Evolutionary conservation across 2,797 vertebrate genomes (phyloP).

Genomic region (Kryptolebias ocellatus): DNA sequence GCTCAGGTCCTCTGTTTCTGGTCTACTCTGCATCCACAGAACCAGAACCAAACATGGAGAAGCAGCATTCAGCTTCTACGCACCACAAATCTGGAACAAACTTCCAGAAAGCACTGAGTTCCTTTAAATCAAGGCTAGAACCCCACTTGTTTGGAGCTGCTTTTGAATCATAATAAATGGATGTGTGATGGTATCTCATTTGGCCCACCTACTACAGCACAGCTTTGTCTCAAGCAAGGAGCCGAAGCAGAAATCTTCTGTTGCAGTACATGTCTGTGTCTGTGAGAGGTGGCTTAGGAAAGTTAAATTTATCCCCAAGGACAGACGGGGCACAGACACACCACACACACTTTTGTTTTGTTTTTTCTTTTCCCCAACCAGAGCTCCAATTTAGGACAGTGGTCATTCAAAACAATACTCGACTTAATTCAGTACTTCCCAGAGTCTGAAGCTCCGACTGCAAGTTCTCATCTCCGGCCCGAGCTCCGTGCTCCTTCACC

Average conservation of each 20-base stretch:
- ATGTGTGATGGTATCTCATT: too few relatives aligned
- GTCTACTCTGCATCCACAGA: too few relatives aligned
- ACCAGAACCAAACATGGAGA: too few relatives aligned
- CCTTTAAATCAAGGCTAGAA: too few relatives aligned
- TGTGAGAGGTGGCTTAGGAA: conserved; percentile 40
- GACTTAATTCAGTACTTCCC: conserved; percentile 67
- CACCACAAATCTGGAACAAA: too few relatives aligned
- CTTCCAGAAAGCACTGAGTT: too few relatives aligned
- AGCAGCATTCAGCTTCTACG: too few relatives aligned
- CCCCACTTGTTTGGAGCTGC: too few relatives aligned
- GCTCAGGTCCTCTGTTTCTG: too few relatives aligned
- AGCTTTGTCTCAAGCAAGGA: conserved; percentile 20
- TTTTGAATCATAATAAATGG: too few relatives aligned
- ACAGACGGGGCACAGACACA: conserved; percentile 56
- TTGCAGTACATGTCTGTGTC: conserved; percentile 21
- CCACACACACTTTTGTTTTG: conserved; percentile 16
- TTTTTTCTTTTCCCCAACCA: neutral
- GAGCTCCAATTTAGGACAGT: conserved; percentile 16
- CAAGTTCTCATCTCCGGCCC: conserved; percentile 51
- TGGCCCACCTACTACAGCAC: neutral
- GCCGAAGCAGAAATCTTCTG: conserved; percentile 20
- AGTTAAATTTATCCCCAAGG: conserved; percentile 79
- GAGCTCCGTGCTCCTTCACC: conserved; percentile 86
- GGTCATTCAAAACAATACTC: neutral
- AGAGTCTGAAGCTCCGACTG: conserved; percentile 66